Evolutionary conservation across 1,140 invertebrate species (phyloP).

Genomic region (Aphelinus atriplicis): DNA sequence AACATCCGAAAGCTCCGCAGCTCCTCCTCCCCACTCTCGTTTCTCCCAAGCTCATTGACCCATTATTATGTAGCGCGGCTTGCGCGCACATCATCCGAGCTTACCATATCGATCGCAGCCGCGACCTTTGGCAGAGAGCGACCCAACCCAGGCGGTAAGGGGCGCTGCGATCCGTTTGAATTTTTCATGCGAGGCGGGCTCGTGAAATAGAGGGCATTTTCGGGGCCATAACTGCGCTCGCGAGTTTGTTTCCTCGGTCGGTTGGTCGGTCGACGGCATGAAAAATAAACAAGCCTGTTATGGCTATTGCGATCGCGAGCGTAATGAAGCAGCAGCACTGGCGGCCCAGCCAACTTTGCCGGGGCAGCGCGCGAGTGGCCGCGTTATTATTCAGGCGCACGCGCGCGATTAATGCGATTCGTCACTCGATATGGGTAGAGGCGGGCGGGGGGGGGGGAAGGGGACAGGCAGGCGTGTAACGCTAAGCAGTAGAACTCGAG

Average conservation of each 20-base stretch:
- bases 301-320: neutral
- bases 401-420: conserved; percentile 16
- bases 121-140: neutral
- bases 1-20: no score
- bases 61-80: no score
- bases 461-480: no score
- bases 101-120: no score
- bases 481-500: neutral
- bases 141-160: no score
- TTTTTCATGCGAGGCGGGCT: neutral
- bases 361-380: neutral
- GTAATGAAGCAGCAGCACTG: conserved; percentile 1
- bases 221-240: neutral
- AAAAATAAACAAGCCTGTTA: conserved; percentile 16
- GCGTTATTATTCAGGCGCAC: conserved; percentile 6
- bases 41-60: no score
- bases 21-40: no score
- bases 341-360: neutral
- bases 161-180: neutral
- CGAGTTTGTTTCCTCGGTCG: neutral
- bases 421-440: neutral
- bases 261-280: neutral
- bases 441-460: neutral
- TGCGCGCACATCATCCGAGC: no score
- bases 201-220: no score